Evolutionary conservation across 2,797 vertebrate genomes (phyloP).

Genomic region (Leuciscus waleckii): DNA sequence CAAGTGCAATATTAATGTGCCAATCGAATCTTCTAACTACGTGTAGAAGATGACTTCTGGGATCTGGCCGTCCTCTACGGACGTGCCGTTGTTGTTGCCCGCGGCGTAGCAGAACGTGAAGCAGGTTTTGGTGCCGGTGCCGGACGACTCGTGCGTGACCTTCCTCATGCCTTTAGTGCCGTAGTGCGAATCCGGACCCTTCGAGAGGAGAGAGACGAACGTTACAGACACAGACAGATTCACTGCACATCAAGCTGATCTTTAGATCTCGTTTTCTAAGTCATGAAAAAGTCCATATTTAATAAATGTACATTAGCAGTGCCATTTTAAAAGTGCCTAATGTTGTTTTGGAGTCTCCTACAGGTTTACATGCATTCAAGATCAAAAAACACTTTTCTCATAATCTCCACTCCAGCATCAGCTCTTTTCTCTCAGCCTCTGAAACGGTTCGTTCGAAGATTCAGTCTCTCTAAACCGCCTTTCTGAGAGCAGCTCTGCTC

Average conservation of each 20-base stretch:
- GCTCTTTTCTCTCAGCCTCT: no score
- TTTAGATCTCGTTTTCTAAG: background rate
- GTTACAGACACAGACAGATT: background rate
- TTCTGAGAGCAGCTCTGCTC: no score
- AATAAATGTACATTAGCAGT: no score
- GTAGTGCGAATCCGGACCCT: slow-evolving; percentile 98
- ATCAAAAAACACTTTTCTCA: no score
- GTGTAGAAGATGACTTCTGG: slow-evolving; percentile 99
- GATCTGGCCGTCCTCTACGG: slow-evolving; percentile 98
- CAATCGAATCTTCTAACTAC: slow-evolving; percentile 67
- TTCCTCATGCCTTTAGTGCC: slow-evolving; percentile 97
- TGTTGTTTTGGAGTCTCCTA: no score
- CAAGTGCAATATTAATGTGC: slow-evolving; percentile 8
- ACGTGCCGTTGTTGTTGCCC: slow-evolving; percentile 98
- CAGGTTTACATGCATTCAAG: no score
- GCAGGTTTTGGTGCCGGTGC: slow-evolving; percentile 93
- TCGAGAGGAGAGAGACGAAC: slow-evolving; percentile 11
- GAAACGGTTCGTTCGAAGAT: no score
- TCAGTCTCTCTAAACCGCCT: no score
- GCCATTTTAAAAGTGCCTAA: no score
- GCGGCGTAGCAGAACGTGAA: slow-evolving; percentile 97
- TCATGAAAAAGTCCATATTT: background rate
- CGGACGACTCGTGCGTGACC: slow-evolving; percentile 90
- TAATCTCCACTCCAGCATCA: no score
- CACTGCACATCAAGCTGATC: background rate